Evolutionary conservation across 2,797 vertebrate species (phyloP), one percentile per base, ranked within the genome.

Genomic region (Coreius guichenoti): DNA sequence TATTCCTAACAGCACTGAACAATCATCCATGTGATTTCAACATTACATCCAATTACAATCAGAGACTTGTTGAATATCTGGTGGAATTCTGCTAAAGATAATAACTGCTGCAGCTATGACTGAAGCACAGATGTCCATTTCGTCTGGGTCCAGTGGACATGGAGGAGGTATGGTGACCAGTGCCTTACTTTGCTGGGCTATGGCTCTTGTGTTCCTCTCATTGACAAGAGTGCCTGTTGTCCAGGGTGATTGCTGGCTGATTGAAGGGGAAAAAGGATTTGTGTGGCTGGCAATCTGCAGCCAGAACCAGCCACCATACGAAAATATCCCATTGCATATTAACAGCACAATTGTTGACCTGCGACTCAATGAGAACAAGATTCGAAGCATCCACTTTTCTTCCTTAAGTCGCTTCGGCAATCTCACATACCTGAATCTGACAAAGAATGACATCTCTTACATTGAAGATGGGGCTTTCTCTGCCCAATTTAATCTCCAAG

Each of bases 281-380:
- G 98, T 99, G 89, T 99, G 98, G 98, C 92, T 99, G 93, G 98
- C 98, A 49, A 99, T 99, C 93, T 99, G 98, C 94, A 99, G 98
- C 90, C 97, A 98, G 94, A 99, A 99, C 95, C 98, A 99, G 94
- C 98, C 98, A 0, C 97, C 98, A 0, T 99, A 98, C 0, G 98
- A 99, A 94, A 95, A 97, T 89, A 98, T 99, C 90, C 98, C 98
- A 0, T 93, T 97, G 89, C 98, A 99, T 89, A 99, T 99, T 84
- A 99, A 99, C 95, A 99, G 94, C 95, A 99, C 97, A 72, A 97
- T 99, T 0, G 96, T 99, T 94, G 98, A 99, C 91, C 94, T 99
- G 92, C 95, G 98, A 90, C 96, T 99, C 80, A 99, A 99, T 0
- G 98, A 99, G 94, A 99, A 99, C 94, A 99, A 99, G 92, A 99